Percentiles rank a stretch among this genome's conserved stretches.
Conservation (phyloP, 2,113 vertebrate species). For the Sebastes schlegelii region DNA sequence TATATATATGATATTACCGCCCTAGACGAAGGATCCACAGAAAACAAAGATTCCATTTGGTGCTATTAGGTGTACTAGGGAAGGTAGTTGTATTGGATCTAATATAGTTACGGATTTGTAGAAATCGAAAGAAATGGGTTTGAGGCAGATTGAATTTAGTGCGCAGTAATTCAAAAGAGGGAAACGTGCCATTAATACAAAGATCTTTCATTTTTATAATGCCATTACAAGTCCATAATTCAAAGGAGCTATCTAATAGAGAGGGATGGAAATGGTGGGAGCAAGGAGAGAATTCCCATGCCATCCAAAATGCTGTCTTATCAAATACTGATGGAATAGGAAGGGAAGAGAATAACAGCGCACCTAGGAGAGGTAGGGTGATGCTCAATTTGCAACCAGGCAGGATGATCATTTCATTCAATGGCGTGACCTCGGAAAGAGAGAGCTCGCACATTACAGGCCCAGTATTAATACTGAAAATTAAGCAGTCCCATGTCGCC, state of each 20-base stretch:
- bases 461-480: not conserved
- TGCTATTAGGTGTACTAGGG: not conserved
- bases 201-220: not conserved
- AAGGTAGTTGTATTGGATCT: not conserved
- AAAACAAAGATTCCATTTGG: not conserved
- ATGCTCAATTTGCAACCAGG: not conserved
- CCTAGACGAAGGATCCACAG: not conserved
- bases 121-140: not conserved
- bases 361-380: not conserved
- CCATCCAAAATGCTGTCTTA: not conserved
- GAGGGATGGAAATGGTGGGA: not conserved
- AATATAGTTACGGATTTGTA: not conserved
- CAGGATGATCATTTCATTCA: not conserved
- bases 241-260: not conserved
- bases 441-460: not conserved
- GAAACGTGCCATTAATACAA: not conserved
- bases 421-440: not conserved
- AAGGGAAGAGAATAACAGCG: not conserved
- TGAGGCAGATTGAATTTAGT: not conserved
- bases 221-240: not conserved
- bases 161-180: not conserved
- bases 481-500: not conserved
- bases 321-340: not conserved
- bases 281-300: not conserved
- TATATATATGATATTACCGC: not conserved